These are phyloP conservation scores for Liolophura sinensis DNA, from an alignment of 1,140 invertebrate genomes.

Conservation along the genomic window DNA sequence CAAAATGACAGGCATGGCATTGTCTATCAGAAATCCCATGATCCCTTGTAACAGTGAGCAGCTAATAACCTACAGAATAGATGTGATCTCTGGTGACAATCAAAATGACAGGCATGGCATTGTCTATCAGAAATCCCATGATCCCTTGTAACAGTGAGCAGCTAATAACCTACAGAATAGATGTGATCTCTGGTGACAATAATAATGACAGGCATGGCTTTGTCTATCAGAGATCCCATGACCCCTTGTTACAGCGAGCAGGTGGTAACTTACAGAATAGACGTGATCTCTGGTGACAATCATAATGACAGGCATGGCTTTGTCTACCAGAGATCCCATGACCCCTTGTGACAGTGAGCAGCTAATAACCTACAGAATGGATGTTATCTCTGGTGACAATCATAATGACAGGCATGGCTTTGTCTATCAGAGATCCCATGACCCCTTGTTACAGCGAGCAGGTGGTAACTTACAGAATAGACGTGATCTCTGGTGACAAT, in stretches of 20 bases:
- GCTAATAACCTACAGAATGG: slow-evolving; percentile 98
- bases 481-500: slow-evolving; percentile 95
- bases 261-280: slow-evolving; percentile 68
- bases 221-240: too few relatives aligned
- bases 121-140: too few relatives aligned
- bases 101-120: slow-evolving; percentile 98
- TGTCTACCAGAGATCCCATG: slow-evolving; percentile 91
- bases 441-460: too few relatives aligned
- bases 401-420: slow-evolving; percentile 98
- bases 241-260: too few relatives aligned
- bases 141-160: too few relatives aligned
- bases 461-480: slow-evolving; percentile 76
- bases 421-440: too few relatives aligned
- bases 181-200: slow-evolving; percentile 95
- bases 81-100: slow-evolving; percentile 95
- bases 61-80: slow-evolving; percentile 98
- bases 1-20: slow-evolving; percentile 98
- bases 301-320: slow-evolving; percentile 98
- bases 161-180: slow-evolving; percentile 76
- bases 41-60: slow-evolving; percentile 98
- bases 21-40: slow-evolving; percentile 91
- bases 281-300: slow-evolving; percentile 95
- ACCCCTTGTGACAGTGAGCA: slow-evolving; percentile 98
- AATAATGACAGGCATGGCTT: slow-evolving; percentile 98
- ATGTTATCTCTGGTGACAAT: slow-evolving; percentile 95